Evolutionary conservation across 2,797 vertebrate species (phyloP).

Genomic region (Macropus fuliginosus): DNA sequence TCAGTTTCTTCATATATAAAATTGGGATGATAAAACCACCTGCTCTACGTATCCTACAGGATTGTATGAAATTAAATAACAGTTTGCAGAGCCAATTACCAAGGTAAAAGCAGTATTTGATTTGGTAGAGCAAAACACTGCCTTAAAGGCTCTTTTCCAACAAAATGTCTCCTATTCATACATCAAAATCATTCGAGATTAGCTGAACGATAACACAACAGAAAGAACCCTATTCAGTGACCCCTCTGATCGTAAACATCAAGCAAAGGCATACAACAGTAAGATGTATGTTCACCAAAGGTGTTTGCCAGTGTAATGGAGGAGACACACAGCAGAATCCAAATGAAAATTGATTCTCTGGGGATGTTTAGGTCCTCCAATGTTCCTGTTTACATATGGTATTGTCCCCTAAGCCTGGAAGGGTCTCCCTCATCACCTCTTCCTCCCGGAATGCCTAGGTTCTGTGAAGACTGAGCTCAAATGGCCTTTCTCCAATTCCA

Average conservation of each 20-base stretch:
- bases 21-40: not conserved
- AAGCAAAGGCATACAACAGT: not conserved
- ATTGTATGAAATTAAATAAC: not conserved
- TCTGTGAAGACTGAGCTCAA: not conserved
- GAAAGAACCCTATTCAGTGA: not conserved
- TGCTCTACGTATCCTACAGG: not conserved
- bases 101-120: slow-evolving; percentile 29
- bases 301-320: not conserved
- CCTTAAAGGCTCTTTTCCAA: not conserved
- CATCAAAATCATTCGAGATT: not conserved
- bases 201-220: not conserved
- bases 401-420: not conserved
- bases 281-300: not conserved
- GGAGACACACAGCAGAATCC: not conserved
- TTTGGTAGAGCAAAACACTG: not conserved
- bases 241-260: not conserved
- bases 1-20: slow-evolving; percentile 14
- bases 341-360: not conserved
- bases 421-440: not conserved
- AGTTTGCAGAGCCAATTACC: not conserved
- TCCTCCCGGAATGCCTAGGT: not conserved
- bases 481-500: not conserved
- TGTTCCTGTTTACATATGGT: not conserved
- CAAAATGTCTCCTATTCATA: not conserved
- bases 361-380: not conserved